A percentile compares a stretch with the other conserved stretches of the same genome.
phyloP scores from a whole-genome alignment of 2,797 vertebrate genomes.

The Crax fasciolata region DNA sequence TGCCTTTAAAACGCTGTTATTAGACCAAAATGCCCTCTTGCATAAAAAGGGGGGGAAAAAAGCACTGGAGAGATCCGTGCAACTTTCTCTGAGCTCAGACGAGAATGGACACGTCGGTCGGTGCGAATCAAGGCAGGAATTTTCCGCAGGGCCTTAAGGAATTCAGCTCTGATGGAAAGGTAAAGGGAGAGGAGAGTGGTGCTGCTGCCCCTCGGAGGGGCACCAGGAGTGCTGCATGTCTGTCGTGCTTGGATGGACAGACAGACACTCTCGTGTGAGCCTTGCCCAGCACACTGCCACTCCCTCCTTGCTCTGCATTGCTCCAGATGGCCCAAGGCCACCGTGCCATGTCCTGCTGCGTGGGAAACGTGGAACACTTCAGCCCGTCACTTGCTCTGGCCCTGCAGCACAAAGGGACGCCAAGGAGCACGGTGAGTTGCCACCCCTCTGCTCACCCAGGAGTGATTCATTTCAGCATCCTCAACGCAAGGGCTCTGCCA shows the following conservation, averaged over 20 bases:
- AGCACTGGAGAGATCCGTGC: not conserved
- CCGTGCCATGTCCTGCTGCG: too few relatives aligned
- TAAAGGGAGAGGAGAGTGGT: not conserved
- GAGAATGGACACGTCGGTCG: not conserved
- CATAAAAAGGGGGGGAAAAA: rapidly evolving
- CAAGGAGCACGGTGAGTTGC: rapidly evolving
- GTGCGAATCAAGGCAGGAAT: conserved; percentile 35
- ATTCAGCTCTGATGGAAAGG: not conserved
- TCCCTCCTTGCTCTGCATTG: not conserved
- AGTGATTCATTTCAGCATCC: conserved; percentile 25
- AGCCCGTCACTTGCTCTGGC: not conserved
- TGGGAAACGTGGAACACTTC: not conserved
- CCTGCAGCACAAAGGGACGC: not conserved
- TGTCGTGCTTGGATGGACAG: rapidly evolving
- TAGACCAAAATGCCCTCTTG: not conserved
- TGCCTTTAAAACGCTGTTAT: not conserved
- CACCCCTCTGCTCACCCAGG: rapidly evolving
- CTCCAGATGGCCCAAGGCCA: too few relatives aligned
- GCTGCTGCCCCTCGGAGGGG: not conserved
- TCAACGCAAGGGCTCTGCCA: not conserved
- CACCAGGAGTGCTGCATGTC: not conserved
- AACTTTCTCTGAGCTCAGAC: not conserved
- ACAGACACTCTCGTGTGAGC: not conserved
- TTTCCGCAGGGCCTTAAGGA: not conserved
- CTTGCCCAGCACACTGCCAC: too few relatives aligned